phyloP scores from a whole-genome alignment of 1,140 invertebrate genomes.

The Phenacoccus solenopsis region DNA sequence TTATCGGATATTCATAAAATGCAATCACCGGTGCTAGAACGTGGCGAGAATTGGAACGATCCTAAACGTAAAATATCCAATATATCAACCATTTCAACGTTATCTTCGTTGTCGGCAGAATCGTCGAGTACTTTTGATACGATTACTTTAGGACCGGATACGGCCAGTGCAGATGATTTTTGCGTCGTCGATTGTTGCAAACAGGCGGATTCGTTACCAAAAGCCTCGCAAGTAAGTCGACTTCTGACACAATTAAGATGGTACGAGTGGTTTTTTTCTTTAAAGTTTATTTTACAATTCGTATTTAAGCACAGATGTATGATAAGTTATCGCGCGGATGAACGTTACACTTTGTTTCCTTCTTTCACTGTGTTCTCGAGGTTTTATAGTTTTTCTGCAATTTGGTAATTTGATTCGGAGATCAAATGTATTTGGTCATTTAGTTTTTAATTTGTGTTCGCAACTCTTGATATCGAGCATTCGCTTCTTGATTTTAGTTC shows the following conservation, averaged over 20 bases:
- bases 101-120: background rate
- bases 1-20: background rate
- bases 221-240: background rate
- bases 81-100: slow-evolving; percentile 7
- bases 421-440: no score
- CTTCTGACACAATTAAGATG: background rate
- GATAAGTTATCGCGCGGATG: no score
- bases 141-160: background rate
- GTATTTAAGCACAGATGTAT: no score
- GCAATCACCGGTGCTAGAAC: background rate
- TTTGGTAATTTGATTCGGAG: no score
- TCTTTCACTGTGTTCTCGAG: no score
- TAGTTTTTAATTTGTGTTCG: no score
- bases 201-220: background rate
- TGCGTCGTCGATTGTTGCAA: background rate
- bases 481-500: no score
- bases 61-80: slow-evolving; percentile 10
- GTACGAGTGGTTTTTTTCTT: background rate
- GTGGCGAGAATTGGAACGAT: background rate
- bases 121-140: background rate
- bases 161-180: background rate
- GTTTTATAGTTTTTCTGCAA: no score
- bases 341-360: no score
- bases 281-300: no score
- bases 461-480: no score